Base-by-base conservation (phyloP, 2,113 vertebrate genomes). In the Nothoprocta perdicaria region DNA sequence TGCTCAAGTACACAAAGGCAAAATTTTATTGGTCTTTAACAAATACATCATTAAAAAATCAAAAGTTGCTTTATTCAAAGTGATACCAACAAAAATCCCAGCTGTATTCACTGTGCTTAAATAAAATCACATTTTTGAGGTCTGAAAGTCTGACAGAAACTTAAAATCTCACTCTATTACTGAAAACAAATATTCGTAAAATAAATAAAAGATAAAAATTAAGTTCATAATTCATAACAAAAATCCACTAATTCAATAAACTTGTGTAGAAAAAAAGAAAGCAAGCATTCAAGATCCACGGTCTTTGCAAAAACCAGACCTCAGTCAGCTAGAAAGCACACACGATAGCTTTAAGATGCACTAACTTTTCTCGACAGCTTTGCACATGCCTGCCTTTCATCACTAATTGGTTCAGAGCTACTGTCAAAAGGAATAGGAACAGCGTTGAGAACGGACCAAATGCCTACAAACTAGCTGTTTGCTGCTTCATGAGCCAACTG, bases 11-110 rank as follows among this genome's bases (percentile, higher is more conserved):
- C 46, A 77, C 80, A 81, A n/a, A 86, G 26, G 19, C 3, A 24
- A 82, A 95, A 90, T n/a, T 97, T 96, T 92, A 96, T 95, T 97
- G 16, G 73, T 71, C 35, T 84, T 94, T 43, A 96, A 82, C 75
- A 96, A 90, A 80, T 48, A 87, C 29, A 14, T 29, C 46, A 60
- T 52, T 50, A 31, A 35, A 73, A 35, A 80, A 29, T 57, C 43
- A 74, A 9, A 84, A 86, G n/a, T 45, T 73, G 48, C 11, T 21
- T 48, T 75, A 74, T 86, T 65, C 62, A 52, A 8, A 53, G 40
- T 24, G 8, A 76, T 38, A 81, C 43, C 71, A 92, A 14, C 46
- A 93, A 90, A 95, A 95, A 82, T 58, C 80, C 46, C 60, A 50
- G 67, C 63, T 17, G 15, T 15, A 12, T 60, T 74, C 71, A 26